Conservation (phyloP, 2,797 vertebrate genomes). For the Falco naumanni region DNA sequence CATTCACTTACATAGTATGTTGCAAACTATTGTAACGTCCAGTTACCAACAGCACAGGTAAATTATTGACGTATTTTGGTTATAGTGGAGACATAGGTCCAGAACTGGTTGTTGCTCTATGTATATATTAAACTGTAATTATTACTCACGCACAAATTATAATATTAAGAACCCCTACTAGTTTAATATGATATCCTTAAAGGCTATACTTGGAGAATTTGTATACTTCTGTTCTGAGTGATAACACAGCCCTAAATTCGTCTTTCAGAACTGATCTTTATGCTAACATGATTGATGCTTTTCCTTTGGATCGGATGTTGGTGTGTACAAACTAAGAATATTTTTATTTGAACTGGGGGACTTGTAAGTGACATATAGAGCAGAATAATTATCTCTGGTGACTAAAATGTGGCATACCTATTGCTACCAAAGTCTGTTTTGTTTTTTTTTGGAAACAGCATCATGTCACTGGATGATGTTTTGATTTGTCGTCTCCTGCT, state of each 20-base stretch:
- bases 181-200: neutral
- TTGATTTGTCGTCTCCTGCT: neutral
- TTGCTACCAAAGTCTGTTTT: neutral
- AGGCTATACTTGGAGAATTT: neutral
- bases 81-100: neutral
- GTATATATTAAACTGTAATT: neutral
- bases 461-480: neutral
- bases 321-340: neutral
- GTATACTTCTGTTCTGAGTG: neutral
- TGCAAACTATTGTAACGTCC: neutral
- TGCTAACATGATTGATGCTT: neutral
- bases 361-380: neutral
- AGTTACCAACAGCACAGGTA: neutral
- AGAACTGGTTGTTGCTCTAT: neutral
- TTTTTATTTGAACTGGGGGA: neutral
- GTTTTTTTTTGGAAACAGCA: neutral
- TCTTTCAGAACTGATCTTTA: neutral
- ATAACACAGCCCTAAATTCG: neutral
- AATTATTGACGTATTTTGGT: neutral
- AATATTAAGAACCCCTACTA: neutral
- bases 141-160: neutral
- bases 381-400: neutral
- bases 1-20: fast-evolving
- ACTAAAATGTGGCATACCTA: neutral
- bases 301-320: neutral